Evolutionary conservation across 2,797 vertebrate species (phyloP).

Genomic region (Macropodus opercularis): DNA sequence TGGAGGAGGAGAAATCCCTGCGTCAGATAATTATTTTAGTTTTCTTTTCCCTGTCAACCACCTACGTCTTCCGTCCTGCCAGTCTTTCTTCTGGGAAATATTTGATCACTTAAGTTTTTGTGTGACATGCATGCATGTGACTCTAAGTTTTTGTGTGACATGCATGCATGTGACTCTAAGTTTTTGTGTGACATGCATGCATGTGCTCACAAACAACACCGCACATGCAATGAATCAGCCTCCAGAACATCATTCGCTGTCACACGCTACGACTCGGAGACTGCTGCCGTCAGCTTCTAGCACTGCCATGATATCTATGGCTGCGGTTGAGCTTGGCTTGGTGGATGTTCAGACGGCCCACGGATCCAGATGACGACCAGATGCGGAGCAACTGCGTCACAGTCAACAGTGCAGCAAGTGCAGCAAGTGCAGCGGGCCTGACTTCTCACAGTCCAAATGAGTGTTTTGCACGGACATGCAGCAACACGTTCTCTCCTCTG

Average conservation of each 20-base stretch:
- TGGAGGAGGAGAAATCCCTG: constrained; percentile 47
- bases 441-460: constrained; percentile 5
- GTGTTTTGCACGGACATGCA: constrained; percentile 20
- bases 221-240: not conserved
- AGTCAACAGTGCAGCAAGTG: constrained; percentile 58
- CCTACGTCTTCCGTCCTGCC: constrained; percentile 6
- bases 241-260: constrained; percentile 20
- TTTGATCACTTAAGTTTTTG: constrained; percentile 4
- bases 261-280: constrained; percentile 11
- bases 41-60: constrained; percentile 28
- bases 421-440: constrained; percentile 21
- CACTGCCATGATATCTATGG: constrained; percentile 62
- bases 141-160: no score
- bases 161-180: no score
- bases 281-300: constrained; percentile 49
- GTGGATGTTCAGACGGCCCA: constrained; percentile 63
- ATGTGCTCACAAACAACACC: not conserved
- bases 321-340: constrained; percentile 56
- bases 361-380: constrained; percentile 74
- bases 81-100: not conserved
- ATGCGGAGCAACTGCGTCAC: constrained; percentile 56
- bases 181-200: not conserved
- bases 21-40: constrained; percentile 44
- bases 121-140: no score
- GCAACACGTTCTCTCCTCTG: constrained; percentile 23